These are phyloP conservation scores for Epinephelus awoara DNA, from an alignment of 2,797 vertebrate species.

Conservation along the genomic window DNA sequence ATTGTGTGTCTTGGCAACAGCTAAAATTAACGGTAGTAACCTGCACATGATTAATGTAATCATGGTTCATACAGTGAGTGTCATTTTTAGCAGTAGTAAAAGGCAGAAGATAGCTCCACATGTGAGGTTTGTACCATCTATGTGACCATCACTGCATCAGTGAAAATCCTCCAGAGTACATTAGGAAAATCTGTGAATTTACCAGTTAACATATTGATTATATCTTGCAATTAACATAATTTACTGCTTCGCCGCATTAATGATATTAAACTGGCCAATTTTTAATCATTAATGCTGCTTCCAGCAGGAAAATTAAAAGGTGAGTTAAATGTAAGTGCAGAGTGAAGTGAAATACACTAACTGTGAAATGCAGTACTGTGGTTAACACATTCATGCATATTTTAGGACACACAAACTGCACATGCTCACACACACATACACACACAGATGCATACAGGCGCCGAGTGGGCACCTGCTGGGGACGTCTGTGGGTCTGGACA, in stretches of 20 bases:
- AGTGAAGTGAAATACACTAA: conserved; percentile 22
- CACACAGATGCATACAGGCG: conserved; percentile 33
- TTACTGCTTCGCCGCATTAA: background rate
- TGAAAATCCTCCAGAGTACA: conserved; percentile 4
- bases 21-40: conserved; percentile 25
- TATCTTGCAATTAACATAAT: conserved; percentile 28
- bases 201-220: conserved; percentile 20
- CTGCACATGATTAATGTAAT: conserved; percentile 3
- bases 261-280: background rate
- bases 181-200: background rate
- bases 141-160: background rate
- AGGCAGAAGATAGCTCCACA: background rate
- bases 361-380: conserved; percentile 13
- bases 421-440: conserved; percentile 23
- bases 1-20: conserved; percentile 35
- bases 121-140: conserved; percentile 5
- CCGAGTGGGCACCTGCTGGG: conserved; percentile 72
- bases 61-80: conserved; percentile 25
- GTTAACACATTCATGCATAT: conserved; percentile 36
- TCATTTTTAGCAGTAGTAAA: background rate
- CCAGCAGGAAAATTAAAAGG: conserved; percentile 14
- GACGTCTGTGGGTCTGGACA: conserved; percentile 72
- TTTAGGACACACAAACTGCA: conserved; percentile 44
- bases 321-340: conserved; percentile 2
- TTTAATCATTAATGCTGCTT: background rate